A percentile compares a stretch with the other conserved stretches of the same genome.
Conservation (phyloP, 2,113 vertebrate genomes). For the Pimephales promelas region DNA sequence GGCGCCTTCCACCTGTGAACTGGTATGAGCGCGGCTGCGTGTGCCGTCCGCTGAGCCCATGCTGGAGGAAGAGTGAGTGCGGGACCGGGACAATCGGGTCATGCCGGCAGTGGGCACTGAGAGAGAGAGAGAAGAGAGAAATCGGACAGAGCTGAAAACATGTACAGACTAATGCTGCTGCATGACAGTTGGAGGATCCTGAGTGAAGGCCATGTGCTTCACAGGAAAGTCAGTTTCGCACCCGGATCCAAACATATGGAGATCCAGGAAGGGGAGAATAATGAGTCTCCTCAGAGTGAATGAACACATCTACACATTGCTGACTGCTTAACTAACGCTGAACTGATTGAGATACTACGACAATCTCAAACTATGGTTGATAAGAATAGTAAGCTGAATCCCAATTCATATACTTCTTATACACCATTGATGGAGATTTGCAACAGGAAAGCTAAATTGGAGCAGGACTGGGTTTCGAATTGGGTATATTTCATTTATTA, state of each 20-base stretch:
- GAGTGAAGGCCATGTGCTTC: not conserved
- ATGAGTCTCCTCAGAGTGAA: conserved; percentile 42
- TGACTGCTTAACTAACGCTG: not conserved
- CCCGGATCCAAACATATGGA: conserved; percentile 37
- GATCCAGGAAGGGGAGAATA: conserved; percentile 51
- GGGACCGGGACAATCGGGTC: conserved; percentile 89
- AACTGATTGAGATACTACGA: not conserved
- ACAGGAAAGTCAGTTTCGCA: not conserved
- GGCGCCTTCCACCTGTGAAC: conserved; percentile 75
- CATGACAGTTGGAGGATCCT: conserved; percentile 22
- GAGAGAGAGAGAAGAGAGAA: conserved; percentile 57
- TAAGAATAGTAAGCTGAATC: not conserved
- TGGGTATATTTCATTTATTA: not conserved
- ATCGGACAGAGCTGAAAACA: not conserved
- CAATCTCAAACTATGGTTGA: not conserved
- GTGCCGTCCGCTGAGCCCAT: conserved; percentile 82
- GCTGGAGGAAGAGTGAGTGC: conserved; percentile 91
- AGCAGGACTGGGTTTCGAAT: not conserved
- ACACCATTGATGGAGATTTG: not conserved
- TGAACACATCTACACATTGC: conserved; percentile 23
- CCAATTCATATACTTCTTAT: not conserved
- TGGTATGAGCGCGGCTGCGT: conserved; percentile 79
- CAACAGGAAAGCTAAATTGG: not conserved
- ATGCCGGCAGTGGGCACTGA: conserved; percentile 91
- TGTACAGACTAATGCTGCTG: not conserved